Evolutionary conservation across 2,888 invertebrate genomes (phyloP).

Genomic region (Argynnis bischoffii): DNA sequence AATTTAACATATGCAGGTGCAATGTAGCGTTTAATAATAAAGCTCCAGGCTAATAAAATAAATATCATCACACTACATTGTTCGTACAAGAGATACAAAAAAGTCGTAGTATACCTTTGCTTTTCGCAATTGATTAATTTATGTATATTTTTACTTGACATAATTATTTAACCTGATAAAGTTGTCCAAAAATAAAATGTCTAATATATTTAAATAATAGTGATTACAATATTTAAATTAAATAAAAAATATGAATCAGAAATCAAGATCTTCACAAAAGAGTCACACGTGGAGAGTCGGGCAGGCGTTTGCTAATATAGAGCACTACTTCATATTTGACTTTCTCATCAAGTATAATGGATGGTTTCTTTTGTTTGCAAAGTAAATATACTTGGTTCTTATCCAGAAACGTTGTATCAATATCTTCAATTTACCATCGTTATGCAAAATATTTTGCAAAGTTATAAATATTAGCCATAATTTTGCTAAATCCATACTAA

Average conservation of each 20-base stretch:
- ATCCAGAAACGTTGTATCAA: neutral
- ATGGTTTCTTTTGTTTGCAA: slow-evolving; percentile 16
- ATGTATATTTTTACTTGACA: no score
- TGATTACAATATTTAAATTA: no score
- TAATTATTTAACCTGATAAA: no score
- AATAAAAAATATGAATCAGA: neutral
- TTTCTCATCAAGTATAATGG: slow-evolving; percentile 26
- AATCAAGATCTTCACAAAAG: slow-evolving; percentile 4
- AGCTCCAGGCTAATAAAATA: no score
- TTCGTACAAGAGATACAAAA: no score
- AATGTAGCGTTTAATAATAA: no score
- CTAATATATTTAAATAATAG: no score
- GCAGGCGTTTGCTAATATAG: slow-evolving; percentile 12
- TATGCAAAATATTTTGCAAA: neutral
- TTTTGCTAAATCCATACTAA: no score
- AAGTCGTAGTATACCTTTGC: no score
- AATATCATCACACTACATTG: no score
- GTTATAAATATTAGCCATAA: neutral
- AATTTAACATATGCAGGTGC: neutral
- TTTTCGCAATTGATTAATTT: no score
- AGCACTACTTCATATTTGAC: slow-evolving; percentile 20
- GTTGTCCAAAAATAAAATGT: no score
- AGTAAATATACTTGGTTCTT: slow-evolving; percentile 4
- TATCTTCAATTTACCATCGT: neutral
- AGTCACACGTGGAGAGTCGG: neutral